Conservation (phyloP, 2,888 invertebrate species). For the Eudasyphora cyanicolor region DNA sequence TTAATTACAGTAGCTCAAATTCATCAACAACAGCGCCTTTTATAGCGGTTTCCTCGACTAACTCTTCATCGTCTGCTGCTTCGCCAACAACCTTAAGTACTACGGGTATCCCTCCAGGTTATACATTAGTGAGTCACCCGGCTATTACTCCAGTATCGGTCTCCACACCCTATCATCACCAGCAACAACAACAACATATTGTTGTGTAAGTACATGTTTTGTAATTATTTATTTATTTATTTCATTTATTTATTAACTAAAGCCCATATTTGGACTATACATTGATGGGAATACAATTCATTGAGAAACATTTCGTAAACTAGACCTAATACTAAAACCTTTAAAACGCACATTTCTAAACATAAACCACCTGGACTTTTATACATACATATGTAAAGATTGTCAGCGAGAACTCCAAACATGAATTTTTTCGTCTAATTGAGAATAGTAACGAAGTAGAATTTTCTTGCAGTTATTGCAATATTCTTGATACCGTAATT, state of each 20-base stretch:
- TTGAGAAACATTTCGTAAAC: no score
- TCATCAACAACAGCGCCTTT: slow-evolving; percentile 69
- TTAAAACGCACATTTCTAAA: no score
- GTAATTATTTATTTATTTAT: no score
- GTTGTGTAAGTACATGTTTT: slow-evolving; percentile 65
- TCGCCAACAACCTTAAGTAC: slow-evolving; percentile 53
- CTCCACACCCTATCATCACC: slow-evolving; percentile 33
- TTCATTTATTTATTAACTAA: not conserved
- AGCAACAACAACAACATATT: slow-evolving; percentile 62
- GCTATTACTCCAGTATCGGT: slow-evolving; percentile 34
- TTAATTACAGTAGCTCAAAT: slow-evolving; percentile 60
- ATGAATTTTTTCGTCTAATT: no score
- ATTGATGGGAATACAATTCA: no score
- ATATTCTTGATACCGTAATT: no score
- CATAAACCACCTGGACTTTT: no score
- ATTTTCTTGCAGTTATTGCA: no score
- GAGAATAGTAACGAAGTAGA: no score
- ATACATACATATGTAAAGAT: no score
- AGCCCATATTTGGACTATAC: not conserved
- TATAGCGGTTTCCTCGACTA: slow-evolving; percentile 68
- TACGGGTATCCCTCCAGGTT: slow-evolving; percentile 54
- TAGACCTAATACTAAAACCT: no score
- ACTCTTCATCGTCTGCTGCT: slow-evolving; percentile 57
- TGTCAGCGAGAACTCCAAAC: no score
- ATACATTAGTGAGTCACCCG: slow-evolving; percentile 60